These are phyloP conservation scores for Isoperla grammatica DNA, from an alignment of 2,888 invertebrate genomes.

Conservation along the genomic window DNA sequence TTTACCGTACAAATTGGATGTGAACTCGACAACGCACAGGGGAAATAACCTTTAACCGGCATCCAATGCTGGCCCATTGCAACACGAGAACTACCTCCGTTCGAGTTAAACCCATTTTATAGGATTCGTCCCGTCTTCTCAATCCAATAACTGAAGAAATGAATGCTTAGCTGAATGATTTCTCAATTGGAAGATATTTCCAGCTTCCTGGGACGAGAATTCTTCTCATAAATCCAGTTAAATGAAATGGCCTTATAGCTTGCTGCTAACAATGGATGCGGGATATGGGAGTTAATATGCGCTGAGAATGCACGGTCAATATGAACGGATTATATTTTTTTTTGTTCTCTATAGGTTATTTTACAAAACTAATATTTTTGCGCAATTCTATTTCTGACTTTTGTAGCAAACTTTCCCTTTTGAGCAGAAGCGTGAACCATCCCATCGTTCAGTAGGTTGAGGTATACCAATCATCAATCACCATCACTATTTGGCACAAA, in stretches of 20 bases:
- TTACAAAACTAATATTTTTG: too few relatives aligned
- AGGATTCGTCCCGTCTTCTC: conserved; percentile 7
- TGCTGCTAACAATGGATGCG: not conserved
- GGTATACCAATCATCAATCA: too few relatives aligned
- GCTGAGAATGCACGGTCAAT: too few relatives aligned
- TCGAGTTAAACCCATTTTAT: conserved; percentile 18
- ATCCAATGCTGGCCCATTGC: conserved; percentile 8
- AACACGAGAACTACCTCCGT: conserved; percentile 10
- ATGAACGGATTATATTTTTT: too few relatives aligned
- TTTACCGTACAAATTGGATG: conserved; percentile 31
- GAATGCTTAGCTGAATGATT: conserved; percentile 11
- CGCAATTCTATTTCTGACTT: too few relatives aligned
- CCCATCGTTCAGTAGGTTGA: too few relatives aligned
- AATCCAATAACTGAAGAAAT: conserved; percentile 16
- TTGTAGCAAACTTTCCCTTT: too few relatives aligned
- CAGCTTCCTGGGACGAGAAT: too few relatives aligned
- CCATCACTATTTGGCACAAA: too few relatives aligned
- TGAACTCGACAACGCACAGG: conserved; percentile 29
- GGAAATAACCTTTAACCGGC: conserved; percentile 27
- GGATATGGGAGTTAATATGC: not conserved
- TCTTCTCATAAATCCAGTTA: not conserved
- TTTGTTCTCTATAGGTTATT: too few relatives aligned
- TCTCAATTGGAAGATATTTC: not conserved
- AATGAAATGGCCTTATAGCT: not conserved
- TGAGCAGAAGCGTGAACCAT: too few relatives aligned